Evolutionary conservation across 1,140 invertebrate genomes (phyloP).

Genomic region (Phymorhynchus buccinoides): DNA sequence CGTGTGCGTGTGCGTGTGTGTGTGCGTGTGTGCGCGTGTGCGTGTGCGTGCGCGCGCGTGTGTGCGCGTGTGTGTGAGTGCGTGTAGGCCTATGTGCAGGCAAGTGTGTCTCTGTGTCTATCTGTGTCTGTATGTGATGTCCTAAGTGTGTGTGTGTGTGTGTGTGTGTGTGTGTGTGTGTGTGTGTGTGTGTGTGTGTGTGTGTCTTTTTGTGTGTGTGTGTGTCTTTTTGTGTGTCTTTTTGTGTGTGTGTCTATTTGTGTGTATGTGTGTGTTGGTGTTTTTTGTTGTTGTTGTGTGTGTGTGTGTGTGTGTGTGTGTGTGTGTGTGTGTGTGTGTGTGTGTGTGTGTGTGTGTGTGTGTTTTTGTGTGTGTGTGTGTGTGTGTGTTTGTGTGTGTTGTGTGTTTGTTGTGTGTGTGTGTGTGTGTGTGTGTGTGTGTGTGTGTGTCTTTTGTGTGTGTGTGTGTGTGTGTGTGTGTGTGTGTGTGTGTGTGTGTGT

Average conservation of each 20-base stretch:
- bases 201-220: no score
- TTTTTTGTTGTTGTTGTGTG: no score
- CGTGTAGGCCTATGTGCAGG: neutral
- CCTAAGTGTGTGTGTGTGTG: neutral
- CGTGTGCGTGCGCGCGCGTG: neutral
- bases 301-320: conserved; percentile 1
- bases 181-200: no score
- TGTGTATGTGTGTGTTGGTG: no score
- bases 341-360: no score
- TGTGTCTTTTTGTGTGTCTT: no score
- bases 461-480: conserved; percentile 19
- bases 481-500: neutral
- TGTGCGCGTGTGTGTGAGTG: neutral
- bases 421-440: no score
- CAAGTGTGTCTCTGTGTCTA: neutral
- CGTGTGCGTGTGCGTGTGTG: no score
- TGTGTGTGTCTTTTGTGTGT: no score
- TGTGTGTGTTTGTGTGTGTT: neutral
- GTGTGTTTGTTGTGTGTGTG: neutral
- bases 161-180: neutral
- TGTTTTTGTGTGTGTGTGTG: no score
- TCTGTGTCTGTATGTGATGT: neutral
- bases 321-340: conserved; percentile 25
- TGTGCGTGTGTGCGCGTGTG: conserved; percentile 5
- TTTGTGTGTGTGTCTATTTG: no score